A percentile compares a stretch with the other conserved stretches of the same genome.
Evolutionary conservation across 2,888 invertebrate species (phyloP).

Genomic region (Limnephilus auricula): DNA sequence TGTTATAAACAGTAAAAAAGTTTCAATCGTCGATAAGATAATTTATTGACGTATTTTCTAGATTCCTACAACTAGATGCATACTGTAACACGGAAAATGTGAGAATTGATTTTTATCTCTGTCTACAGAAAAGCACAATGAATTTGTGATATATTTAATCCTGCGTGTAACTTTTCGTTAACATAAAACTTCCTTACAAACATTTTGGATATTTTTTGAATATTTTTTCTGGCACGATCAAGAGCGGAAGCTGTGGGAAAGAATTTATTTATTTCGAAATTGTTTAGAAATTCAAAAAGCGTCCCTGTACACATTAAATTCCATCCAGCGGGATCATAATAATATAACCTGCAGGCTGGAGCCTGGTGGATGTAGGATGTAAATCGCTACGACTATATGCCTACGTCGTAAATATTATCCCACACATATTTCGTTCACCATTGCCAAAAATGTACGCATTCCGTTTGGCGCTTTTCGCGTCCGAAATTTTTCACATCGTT

Average conservation of each 20-base stretch:
- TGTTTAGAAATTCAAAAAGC: conserved; percentile 57
- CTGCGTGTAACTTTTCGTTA: not conserved
- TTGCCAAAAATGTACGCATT: conserved; percentile 12
- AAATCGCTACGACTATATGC: not conserved
- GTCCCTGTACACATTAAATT: conserved; percentile 57
- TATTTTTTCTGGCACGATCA: not conserved
- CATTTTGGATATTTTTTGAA: not conserved
- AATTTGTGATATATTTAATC: not conserved
- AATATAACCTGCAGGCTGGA: not conserved
- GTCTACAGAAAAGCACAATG: not conserved
- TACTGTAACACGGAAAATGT: no score
- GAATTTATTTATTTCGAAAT: conserved; percentile 41
- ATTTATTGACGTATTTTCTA: no score
- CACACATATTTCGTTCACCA: not conserved
- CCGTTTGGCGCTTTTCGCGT: not conserved
- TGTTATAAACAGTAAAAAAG: no score
- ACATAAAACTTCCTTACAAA: not conserved
- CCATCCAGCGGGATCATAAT: conserved; percentile 52
- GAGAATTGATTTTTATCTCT: not conserved
- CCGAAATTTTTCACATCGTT: not conserved
- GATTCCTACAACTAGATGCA: no score
- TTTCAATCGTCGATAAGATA: no score
- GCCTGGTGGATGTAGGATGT: no score
- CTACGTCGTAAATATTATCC: conserved; percentile 15
- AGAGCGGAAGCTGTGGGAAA: conserved; percentile 2